Percentiles rank a stretch among this genome's conserved stretches.
phyloP scores from a whole-genome alignment of 2,797 vertebrate species.

The Otolemur crassicaudatus region DNA sequence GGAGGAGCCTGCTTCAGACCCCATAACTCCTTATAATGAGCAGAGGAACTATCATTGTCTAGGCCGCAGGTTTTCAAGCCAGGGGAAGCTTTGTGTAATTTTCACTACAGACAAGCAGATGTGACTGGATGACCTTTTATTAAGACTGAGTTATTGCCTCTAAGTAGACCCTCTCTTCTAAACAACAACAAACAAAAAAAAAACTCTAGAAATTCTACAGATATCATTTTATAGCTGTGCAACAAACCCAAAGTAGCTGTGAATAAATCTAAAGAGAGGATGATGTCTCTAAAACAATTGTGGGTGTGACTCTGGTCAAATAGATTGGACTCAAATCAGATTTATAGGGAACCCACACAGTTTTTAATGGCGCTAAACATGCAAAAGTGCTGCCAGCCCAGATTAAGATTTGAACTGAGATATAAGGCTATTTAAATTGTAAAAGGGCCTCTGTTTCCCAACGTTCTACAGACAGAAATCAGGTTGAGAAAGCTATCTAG shows the following conservation, averaged over 20 bases:
- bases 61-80: not conserved
- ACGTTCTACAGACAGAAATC: not conserved
- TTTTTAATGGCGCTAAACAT: not conserved
- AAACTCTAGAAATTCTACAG: conserved; percentile 2
- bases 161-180: not conserved
- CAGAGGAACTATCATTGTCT: not conserved
- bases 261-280: not conserved
- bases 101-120: not conserved
- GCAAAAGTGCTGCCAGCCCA: not conserved
- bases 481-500: not conserved
- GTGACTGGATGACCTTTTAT: not conserved
- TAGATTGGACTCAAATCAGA: not conserved
- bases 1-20: not conserved
- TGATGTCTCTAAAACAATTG: not conserved
- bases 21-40: not conserved
- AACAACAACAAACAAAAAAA: not conserved
- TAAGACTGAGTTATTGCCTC: not conserved
- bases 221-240: not conserved
- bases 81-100: not conserved
- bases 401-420: not conserved
- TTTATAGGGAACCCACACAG: not conserved
- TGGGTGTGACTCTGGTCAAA: not conserved
- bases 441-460: not conserved
- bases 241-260: not conserved
- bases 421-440: not conserved